Base-by-base conservation (phyloP, 2,888 invertebrate species). In the Nomada hirtipes region DNA sequence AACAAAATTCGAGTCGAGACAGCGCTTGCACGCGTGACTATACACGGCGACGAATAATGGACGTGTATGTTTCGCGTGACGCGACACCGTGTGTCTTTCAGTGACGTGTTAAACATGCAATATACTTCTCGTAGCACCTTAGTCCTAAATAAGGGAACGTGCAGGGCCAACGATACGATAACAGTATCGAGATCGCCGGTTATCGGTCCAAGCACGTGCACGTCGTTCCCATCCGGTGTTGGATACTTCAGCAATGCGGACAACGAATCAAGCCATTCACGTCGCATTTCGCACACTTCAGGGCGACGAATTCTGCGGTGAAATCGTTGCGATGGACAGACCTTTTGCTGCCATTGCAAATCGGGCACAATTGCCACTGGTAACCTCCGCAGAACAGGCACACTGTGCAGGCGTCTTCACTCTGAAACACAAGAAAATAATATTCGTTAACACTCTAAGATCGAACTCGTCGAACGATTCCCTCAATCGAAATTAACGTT, bases 301-400 rank as follows among this genome's bases (percentile, higher is more conserved):
- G 95, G 26, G 98, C 98, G 82, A 98, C 97, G 93, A 98, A 98
- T 94, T 98, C 98, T 53, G 98, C 97, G 0, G 98, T 98, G 94
- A 98, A 99, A 93, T 98, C 97, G 94, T 98, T 98, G 89, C 98
- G 95, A 93, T 98, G 98, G 68, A 98, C 96, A 23, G 98, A 98
- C 94, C 98, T 98, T 95, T 99, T 99, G 93, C 98, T 98, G 50
- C 99, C 99, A 91, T 98, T 98, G 95, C 99, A 99, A 86, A 97
- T 96, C 69, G 97, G 95, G 94, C 99, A 99, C 1, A 98, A 98
- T 50, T 98, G 95, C 80, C 98, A 96, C 61, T 98, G 96, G 95
- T 97, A 98, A 0, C 98, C 99, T 7, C 99, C 99, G 94, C 99
- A 99, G 86, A 96, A 95, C 91, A 96, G 96, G 94, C 99, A 99